phyloP scores from a whole-genome alignment of 2,888 invertebrate species.

The Eupithecia subumbrata region DNA sequence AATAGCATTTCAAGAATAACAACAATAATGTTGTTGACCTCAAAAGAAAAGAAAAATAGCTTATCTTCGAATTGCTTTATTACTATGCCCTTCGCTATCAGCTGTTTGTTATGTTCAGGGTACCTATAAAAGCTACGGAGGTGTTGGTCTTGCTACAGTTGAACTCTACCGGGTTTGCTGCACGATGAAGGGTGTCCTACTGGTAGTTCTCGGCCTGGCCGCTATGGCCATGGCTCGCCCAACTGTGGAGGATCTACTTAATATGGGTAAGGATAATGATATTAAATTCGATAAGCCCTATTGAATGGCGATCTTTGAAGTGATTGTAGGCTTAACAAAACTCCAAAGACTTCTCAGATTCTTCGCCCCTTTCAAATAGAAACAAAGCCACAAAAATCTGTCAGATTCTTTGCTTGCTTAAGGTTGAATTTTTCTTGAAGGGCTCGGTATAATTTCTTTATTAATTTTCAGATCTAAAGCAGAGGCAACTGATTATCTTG shows the following conservation, averaged over 20 bases:
- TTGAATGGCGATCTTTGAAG: neutral
- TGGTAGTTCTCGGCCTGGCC: slow-evolving; percentile 67
- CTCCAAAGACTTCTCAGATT: neutral
- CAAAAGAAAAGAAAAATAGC: slow-evolving; percentile 5
- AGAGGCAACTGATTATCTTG: slow-evolving; percentile 76
- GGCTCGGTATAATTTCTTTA: neutral
- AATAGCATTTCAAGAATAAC: neutral
- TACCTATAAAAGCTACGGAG: slow-evolving; percentile 54
- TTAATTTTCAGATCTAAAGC: slow-evolving; percentile 69
- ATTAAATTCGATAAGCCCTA: neutral
- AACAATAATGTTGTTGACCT: neutral
- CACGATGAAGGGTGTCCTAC: slow-evolving; percentile 68
- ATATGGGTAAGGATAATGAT: slow-evolving; percentile 56
- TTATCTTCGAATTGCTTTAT: slow-evolving; percentile 21
- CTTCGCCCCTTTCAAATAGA: neutral
- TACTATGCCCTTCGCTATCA: slow-evolving; percentile 15
- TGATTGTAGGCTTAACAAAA: neutral
- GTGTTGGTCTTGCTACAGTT: slow-evolving; percentile 58
- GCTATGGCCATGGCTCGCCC: slow-evolving; percentile 67
- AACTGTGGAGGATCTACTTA: slow-evolving; percentile 58
- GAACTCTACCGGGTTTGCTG: slow-evolving; percentile 59
- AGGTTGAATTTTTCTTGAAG: neutral
- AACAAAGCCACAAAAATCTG: neutral
- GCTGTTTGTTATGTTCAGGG: slow-evolving; percentile 24
- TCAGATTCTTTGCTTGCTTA: neutral